phyloP scores from a whole-genome alignment of 2,113 vertebrate species.

The Haemorhous mexicanus region DNA sequence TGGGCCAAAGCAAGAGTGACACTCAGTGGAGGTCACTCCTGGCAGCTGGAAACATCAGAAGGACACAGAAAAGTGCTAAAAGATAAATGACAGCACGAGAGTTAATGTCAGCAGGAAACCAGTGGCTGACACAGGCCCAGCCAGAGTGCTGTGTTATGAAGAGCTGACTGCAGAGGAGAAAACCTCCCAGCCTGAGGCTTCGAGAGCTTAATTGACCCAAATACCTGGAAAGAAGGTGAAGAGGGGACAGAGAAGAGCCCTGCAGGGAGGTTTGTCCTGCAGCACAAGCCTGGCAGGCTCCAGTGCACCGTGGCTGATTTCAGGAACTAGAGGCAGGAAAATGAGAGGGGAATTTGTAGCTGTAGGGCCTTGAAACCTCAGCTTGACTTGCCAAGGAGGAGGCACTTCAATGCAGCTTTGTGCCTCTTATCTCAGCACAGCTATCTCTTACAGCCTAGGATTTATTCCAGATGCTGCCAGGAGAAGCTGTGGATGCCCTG shows the following conservation, averaged over 20 bases:
- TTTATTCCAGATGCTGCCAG: neutral
- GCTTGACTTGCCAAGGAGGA: neutral
- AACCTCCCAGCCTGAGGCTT: constrained; percentile 4
- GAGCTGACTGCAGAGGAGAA: neutral
- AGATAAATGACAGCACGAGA: neutral
- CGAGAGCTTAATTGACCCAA: neutral
- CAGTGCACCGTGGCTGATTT: neutral
- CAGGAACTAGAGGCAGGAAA: neutral
- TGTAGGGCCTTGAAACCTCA: neutral
- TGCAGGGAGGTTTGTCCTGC: neutral
- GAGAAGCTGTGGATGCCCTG: neutral
- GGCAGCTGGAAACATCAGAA: neutral
- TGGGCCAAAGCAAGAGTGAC: neutral
- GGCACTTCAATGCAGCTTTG: neutral
- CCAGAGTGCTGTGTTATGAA: neutral
- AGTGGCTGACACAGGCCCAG: neutral
- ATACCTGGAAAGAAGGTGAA: constrained; percentile 15
- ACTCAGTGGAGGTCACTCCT: neutral
- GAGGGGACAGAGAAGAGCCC: neutral
- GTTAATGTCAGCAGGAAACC: constrained; percentile 13
- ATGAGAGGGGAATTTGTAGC: neutral
- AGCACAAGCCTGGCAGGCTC: neutral
- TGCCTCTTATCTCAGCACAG: neutral
- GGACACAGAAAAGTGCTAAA: neutral
- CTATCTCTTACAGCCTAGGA: neutral